Percentiles rank a stretch among this genome's conserved stretches.
Conservation (phyloP, 2,888 invertebrate genomes). For the Hyppa rectilinea region DNA sequence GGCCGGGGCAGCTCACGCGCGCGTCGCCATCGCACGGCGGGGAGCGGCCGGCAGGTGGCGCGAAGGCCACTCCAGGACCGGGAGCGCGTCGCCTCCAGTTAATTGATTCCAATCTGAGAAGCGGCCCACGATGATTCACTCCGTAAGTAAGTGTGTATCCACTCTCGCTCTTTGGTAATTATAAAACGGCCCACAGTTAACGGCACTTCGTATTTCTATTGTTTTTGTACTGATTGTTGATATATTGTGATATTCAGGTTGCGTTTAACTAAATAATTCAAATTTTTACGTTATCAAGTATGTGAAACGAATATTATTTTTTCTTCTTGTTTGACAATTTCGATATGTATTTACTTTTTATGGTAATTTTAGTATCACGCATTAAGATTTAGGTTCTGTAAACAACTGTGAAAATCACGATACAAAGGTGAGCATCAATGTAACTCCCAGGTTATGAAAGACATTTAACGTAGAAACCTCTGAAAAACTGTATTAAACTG, state of each 20-base stretch:
- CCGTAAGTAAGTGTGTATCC: constrained; percentile 75
- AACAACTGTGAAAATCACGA: not conserved
- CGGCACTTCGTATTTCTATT: constrained; percentile 69
- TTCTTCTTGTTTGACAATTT: not conserved
- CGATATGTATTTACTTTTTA: not conserved
- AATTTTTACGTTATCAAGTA: not conserved
- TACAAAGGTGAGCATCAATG: no score
- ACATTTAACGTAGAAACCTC: not conserved
- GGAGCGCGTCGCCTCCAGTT: constrained; percentile 85
- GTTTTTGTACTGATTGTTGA: constrained; percentile 46
- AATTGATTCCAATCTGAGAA: constrained; percentile 89
- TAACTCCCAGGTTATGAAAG: not conserved
- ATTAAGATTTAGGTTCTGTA: not conserved
- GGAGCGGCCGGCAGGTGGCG: constrained; percentile 82
- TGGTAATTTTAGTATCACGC: not conserved
- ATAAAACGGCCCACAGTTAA: constrained; percentile 74
- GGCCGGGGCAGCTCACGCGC: constrained; percentile 50
- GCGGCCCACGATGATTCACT: constrained; percentile 82
- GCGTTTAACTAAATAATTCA: constrained; percentile 14
- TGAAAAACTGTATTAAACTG: not conserved
- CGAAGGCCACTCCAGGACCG: constrained; percentile 83
- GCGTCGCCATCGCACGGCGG: constrained; percentile 57
- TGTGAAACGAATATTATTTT: not conserved
- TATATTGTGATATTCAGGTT: constrained; percentile 28
- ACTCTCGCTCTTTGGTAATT: constrained; percentile 78